phyloP scores from a whole-genome alignment of 2,888 invertebrate genomes.

The Bellardia bayeri region DNA sequence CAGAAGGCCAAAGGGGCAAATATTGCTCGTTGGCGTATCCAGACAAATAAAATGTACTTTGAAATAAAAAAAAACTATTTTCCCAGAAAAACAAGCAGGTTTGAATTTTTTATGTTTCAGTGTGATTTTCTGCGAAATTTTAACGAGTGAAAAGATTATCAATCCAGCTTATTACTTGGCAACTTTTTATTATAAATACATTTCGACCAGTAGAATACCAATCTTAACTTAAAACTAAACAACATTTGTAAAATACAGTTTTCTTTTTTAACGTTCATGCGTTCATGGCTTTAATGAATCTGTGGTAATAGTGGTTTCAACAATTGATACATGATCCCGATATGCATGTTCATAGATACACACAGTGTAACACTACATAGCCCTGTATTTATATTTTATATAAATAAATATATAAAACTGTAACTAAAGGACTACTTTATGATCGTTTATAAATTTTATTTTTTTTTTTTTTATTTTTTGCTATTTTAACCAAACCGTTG shows the following conservation, averaged over 20 bases:
- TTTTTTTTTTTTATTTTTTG: conserved; percentile 5
- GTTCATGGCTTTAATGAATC: conserved; percentile 62
- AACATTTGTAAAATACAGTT: background rate
- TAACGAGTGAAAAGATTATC: too few relatives aligned
- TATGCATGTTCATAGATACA: background rate
- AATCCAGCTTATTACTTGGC: too few relatives aligned
- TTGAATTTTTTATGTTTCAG: too few relatives aligned
- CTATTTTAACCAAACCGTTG: background rate
- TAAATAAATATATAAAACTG: background rate
- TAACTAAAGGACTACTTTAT: conserved; percentile 43
- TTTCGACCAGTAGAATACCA: too few relatives aligned
- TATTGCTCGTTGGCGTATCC: too few relatives aligned
- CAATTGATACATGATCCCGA: conserved; percentile 36
- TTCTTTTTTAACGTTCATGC: background rate
- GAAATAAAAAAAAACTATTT: too few relatives aligned
- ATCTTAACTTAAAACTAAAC: background rate
- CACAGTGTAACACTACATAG: background rate
- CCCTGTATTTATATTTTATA: background rate
- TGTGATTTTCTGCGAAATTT: too few relatives aligned
- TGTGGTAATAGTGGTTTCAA: conserved; percentile 50
- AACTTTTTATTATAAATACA: too few relatives aligned
- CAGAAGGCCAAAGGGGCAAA: too few relatives aligned
- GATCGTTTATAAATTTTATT: conserved; percentile 8
- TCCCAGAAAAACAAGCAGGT: too few relatives aligned
- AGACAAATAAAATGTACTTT: too few relatives aligned